These are phyloP conservation scores for Mus pahari DNA, from an alignment of 2,113 vertebrate genomes.

Conservation along the genomic window DNA sequence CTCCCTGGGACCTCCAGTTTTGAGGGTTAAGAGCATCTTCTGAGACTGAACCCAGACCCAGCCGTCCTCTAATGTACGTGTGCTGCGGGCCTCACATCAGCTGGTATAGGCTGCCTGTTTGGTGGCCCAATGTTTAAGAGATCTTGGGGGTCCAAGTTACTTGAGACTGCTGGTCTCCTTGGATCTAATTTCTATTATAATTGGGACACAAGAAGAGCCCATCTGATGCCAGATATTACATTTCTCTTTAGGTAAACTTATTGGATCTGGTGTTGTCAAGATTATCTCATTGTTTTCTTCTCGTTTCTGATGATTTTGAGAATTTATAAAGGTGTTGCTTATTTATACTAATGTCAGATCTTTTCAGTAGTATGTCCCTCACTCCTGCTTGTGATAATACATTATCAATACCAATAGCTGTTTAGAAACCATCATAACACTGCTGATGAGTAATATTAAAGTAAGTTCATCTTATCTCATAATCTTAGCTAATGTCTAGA, in stretches of 20 bases:
- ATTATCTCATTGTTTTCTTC: constrained; percentile 28
- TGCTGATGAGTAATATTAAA: constrained; percentile 58
- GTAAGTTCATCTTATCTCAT: constrained; percentile 47
- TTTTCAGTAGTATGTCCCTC: constrained; percentile 38
- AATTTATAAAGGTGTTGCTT: constrained; percentile 33
- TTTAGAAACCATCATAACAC: constrained; percentile 32
- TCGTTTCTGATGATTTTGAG: constrained; percentile 27
- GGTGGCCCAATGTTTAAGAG: too few relatives aligned
- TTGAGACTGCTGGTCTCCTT: neutral
- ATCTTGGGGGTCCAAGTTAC: too few relatives aligned
- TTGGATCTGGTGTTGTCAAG: neutral
- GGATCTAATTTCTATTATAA: constrained; percentile 43
- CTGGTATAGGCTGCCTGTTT: too few relatives aligned
- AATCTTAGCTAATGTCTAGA: constrained; percentile 45
- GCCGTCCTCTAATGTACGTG: too few relatives aligned
- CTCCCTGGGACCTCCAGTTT: too few relatives aligned
- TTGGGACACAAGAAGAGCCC: constrained; percentile 14
- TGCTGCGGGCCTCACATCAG: too few relatives aligned
- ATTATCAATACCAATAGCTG: constrained; percentile 38
- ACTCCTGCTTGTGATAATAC: constrained; percentile 30
- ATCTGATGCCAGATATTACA: constrained; percentile 27
- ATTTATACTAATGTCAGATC: constrained; percentile 44
- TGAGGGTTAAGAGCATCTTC: too few relatives aligned
- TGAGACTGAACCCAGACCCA: too few relatives aligned
- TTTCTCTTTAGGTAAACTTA: constrained; percentile 45